Evolutionary conservation across 2,888 invertebrate species (phyloP).

Genomic region (Nycteola revayana): DNA sequence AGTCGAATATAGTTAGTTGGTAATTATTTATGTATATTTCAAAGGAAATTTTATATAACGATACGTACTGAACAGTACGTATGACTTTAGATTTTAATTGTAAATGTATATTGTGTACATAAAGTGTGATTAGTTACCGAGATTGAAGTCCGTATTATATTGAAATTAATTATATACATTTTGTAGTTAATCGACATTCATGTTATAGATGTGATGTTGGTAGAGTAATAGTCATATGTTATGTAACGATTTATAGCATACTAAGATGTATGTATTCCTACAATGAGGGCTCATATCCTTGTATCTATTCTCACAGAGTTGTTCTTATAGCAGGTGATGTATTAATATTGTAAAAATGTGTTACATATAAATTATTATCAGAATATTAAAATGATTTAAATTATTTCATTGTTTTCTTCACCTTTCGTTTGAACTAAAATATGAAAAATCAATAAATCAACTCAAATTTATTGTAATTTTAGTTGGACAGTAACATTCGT

Average conservation of each 20-base stretch:
- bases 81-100: conserved; percentile 35
- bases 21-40: conserved; percentile 74
- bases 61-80: conserved; percentile 28
- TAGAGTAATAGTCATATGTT: conserved; percentile 12
- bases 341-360: conserved; percentile 57
- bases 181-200: conserved; percentile 13
- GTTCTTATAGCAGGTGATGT: not conserved
- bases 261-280: too few relatives aligned
- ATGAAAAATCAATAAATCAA: too few relatives aligned
- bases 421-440: too few relatives aligned
- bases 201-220: conserved; percentile 10
- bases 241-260: too few relatives aligned
- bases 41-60: conserved; percentile 63
- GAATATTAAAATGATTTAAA: conserved; percentile 62
- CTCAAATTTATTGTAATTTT: too few relatives aligned
- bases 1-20: conserved; percentile 69
- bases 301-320: not conserved
- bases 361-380: conserved; percentile 74
- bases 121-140: conserved; percentile 46
- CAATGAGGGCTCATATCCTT: too few relatives aligned
- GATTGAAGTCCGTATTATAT: conserved; percentile 10
- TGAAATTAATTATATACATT: conserved; percentile 13
- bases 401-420: conserved; percentile 24
- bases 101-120: conserved; percentile 67
- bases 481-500: too few relatives aligned